Conservation (phyloP, 2,888 invertebrate genomes). For the Nemotelus pantherinus region DNA sequence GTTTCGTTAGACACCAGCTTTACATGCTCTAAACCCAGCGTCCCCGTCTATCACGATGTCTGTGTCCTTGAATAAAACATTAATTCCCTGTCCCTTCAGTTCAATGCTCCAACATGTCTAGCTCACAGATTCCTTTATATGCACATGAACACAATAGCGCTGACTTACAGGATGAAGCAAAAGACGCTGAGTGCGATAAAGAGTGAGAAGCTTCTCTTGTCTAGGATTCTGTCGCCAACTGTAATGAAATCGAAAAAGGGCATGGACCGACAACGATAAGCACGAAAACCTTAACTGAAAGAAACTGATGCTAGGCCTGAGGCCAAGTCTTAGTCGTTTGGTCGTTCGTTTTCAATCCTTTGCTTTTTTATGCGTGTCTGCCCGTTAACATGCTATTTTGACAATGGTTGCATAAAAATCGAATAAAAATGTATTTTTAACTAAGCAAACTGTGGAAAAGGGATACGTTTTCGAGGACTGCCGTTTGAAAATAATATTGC, state of each 20-base stretch:
- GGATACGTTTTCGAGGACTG: background rate
- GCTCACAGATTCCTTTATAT: background rate
- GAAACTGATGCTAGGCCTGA: background rate
- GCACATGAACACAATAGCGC: background rate
- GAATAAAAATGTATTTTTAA: slow-evolving; percentile 13
- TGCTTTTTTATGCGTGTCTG: slow-evolving; percentile 8
- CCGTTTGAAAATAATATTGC: slow-evolving; percentile 12
- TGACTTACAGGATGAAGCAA: background rate
- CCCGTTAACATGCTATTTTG: slow-evolving; percentile 1
- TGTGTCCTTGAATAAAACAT: slow-evolving; percentile 14
- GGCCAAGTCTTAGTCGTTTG: background rate
- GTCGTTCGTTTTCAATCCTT: background rate
- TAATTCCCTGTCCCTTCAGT: slow-evolving; percentile 5
- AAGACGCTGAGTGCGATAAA: background rate
- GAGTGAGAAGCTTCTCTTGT: background rate
- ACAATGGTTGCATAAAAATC: slow-evolving; percentile 16
- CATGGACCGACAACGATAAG: background rate
- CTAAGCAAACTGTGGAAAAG: background rate
- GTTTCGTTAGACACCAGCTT: background rate
- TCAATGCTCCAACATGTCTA: background rate
- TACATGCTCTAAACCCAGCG: background rate
- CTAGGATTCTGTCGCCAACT: slow-evolving; percentile 11
- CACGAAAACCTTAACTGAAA: background rate
- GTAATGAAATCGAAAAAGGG: background rate
- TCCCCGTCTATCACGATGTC: slow-evolving; percentile 1